phyloP scores from a whole-genome alignment of 2,113 vertebrate genomes.

The Corythornis vintsioides region DNA sequence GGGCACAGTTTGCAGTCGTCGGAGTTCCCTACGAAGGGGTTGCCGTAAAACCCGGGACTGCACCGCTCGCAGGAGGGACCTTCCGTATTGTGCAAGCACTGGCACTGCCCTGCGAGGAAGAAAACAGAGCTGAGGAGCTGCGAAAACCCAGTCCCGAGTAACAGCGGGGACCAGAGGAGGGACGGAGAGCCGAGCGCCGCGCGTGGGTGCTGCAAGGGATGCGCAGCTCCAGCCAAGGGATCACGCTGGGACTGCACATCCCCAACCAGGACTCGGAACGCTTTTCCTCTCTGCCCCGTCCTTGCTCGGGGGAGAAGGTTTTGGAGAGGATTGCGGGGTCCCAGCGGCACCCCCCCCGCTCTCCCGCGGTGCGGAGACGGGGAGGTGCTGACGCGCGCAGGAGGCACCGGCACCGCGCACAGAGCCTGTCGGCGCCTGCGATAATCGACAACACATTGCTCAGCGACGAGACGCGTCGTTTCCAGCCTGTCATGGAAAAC shows the following conservation, averaged over 20 bases:
- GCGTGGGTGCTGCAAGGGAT: rapidly evolving
- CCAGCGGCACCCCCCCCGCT: rapidly evolving
- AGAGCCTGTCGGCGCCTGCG: not conserved
- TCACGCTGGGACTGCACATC: not conserved
- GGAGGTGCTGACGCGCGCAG: not conserved
- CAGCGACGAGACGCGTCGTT: not conserved
- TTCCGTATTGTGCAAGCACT: slow-evolving; percentile 84
- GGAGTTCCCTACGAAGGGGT: slow-evolving; percentile 76
- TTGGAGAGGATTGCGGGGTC: not conserved
- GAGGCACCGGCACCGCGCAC: not conserved
- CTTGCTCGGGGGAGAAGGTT: not conserved
- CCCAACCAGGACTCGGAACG: rapidly evolving
- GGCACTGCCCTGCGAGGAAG: slow-evolving; percentile 80
- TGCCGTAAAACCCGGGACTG: slow-evolving; percentile 86
- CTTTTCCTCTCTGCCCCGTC: not conserved
- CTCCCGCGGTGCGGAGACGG: rapidly evolving
- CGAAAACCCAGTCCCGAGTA: not conserved
- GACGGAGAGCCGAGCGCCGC: not conserved
- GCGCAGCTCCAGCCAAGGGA: not conserved
- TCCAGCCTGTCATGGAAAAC: slow-evolving; percentile 30
- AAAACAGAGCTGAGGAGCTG: not conserved
- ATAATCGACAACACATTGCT: slow-evolving; percentile 43
- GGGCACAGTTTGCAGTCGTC: slow-evolving; percentile 88
- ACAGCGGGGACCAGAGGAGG: rapidly evolving
- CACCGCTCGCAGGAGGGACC: slow-evolving; percentile 88